Percentiles rank a stretch among this genome's conserved stretches.
These are phyloP conservation scores for Alsophila aescularia DNA, from an alignment of 2,888 invertebrate species.

Conservation along the genomic window DNA sequence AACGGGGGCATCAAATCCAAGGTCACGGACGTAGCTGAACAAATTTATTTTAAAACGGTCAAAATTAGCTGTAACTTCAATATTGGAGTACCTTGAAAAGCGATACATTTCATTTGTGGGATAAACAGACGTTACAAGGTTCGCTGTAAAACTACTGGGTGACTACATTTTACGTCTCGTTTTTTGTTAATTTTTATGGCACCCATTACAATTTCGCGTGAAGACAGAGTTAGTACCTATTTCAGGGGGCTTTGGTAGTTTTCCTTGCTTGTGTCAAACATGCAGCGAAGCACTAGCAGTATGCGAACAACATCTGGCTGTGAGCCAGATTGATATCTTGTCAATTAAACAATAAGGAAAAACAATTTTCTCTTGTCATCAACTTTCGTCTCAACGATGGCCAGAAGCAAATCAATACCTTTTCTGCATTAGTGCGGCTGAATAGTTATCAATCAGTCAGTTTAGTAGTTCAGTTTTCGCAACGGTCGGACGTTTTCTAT, in stretches of 20 bases:
- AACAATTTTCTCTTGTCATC: slow-evolving; percentile 17
- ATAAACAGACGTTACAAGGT: slow-evolving; percentile 39
- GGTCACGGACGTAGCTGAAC: slow-evolving; percentile 70
- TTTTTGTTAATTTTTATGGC: slow-evolving; percentile 7
- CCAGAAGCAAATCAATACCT: slow-evolving; percentile 8
- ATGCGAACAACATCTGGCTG: slow-evolving; percentile 25
- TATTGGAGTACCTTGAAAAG: slow-evolving; percentile 57
- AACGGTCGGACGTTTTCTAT: slow-evolving; percentile 48
- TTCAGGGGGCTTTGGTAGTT: not conserved
- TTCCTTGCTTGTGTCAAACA: slow-evolving; percentile 8
- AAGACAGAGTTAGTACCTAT: too few species aligned
- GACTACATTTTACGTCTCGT: slow-evolving; percentile 4
- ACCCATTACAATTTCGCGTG: slow-evolving; percentile 20
- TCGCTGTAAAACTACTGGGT: slow-evolving; percentile 24
- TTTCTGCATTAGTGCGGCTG: slow-evolving; percentile 3
- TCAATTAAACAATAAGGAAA: slow-evolving; percentile 26
- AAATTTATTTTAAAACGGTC: slow-evolving; percentile 67
- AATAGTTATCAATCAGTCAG: slow-evolving; percentile 15
- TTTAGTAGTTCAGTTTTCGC: slow-evolving; percentile 40
- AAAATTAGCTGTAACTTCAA: slow-evolving; percentile 56
- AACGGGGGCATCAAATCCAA: slow-evolving; percentile 78
- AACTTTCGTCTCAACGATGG: slow-evolving; percentile 14
- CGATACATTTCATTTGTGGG: slow-evolving; percentile 47
- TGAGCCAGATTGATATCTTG: slow-evolving; percentile 31
- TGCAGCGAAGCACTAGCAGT: slow-evolving; percentile 21